phyloP scores from a whole-genome alignment of 1,140 invertebrate genomes.

The Drosophila melanica region DNA sequence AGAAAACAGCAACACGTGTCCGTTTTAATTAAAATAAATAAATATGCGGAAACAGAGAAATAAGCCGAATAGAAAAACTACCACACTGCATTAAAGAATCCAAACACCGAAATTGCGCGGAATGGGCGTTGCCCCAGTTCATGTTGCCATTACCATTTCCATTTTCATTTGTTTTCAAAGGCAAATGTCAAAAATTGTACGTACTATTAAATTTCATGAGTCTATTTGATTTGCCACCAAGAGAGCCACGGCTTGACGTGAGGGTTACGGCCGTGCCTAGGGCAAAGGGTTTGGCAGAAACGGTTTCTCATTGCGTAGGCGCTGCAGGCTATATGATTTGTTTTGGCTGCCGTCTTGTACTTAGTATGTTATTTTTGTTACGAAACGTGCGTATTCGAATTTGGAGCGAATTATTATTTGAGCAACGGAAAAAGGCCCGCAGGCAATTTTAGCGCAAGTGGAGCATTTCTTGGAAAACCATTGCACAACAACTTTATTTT shows the following conservation, averaged over 20 bases:
- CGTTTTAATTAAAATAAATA: conserved; percentile 82
- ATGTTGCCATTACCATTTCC: conserved; percentile 31
- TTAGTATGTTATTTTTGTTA: conserved; percentile 54
- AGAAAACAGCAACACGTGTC: conserved; percentile 79
- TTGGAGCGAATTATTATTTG: conserved; percentile 78
- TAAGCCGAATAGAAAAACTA: conserved; percentile 48
- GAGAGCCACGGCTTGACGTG: not conserved
- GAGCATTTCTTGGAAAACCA: conserved; percentile 49
- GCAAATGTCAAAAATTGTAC: conserved; percentile 59
- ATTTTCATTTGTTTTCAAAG: conserved; percentile 47
- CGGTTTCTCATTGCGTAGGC: conserved; percentile 35
- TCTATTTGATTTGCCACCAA: conserved; percentile 59
- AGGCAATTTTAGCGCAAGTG: conserved; percentile 29
- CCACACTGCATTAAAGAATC: conserved; percentile 14
- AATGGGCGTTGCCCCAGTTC: conserved; percentile 29
- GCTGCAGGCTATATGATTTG: conserved; percentile 53
- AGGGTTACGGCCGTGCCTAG: conserved; percentile 45
- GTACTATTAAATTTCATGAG: conserved; percentile 77
- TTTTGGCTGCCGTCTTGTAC: conserved; percentile 22
- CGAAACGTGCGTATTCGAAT: conserved; percentile 78
- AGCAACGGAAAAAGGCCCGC: conserved; percentile 33
- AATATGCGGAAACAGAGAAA: conserved; percentile 71
- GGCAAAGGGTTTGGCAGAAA: conserved; percentile 45
- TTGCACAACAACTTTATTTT: conserved; percentile 68
- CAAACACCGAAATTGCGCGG: conserved; percentile 10